Conservation (phyloP, 2,797 vertebrate genomes). For the Manis javanica region DNA sequence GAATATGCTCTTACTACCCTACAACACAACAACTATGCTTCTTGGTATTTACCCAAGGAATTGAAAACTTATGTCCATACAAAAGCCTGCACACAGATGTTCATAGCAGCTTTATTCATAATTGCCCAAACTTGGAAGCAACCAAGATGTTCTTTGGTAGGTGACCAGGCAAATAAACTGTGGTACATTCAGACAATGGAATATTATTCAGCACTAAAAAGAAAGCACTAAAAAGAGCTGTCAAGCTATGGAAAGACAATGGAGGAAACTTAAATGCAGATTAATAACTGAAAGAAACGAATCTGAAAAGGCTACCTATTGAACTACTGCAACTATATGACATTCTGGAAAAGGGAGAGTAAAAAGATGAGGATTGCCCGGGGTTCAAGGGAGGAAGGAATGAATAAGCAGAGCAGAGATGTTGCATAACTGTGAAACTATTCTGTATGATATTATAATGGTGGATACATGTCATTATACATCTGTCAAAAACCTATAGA, state of each 20-base stretch:
- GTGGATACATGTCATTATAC: background rate
- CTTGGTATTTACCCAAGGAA: background rate
- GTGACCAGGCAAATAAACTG: background rate
- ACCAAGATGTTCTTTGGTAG: background rate
- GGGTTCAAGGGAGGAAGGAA: background rate
- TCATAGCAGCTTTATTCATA: background rate
- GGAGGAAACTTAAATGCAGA: background rate
- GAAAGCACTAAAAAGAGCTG: background rate
- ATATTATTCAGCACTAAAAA: background rate
- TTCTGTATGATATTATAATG: background rate
- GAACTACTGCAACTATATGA: background rate
- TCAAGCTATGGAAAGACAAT: background rate
- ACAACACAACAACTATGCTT: background rate
- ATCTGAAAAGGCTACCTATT: background rate
- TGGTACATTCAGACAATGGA: background rate
- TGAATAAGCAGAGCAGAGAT: background rate
- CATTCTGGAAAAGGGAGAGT: background rate
- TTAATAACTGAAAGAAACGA: background rate
- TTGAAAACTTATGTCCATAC: background rate
- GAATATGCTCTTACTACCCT: background rate
- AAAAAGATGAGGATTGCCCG: background rate
- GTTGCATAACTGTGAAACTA: background rate
- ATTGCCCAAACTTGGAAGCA: background rate
- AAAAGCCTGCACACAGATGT: background rate
- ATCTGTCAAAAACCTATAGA: background rate